phyloP scores from a whole-genome alignment of 2,888 invertebrate genomes.

The Mesodorylaimus sp. region DNA sequence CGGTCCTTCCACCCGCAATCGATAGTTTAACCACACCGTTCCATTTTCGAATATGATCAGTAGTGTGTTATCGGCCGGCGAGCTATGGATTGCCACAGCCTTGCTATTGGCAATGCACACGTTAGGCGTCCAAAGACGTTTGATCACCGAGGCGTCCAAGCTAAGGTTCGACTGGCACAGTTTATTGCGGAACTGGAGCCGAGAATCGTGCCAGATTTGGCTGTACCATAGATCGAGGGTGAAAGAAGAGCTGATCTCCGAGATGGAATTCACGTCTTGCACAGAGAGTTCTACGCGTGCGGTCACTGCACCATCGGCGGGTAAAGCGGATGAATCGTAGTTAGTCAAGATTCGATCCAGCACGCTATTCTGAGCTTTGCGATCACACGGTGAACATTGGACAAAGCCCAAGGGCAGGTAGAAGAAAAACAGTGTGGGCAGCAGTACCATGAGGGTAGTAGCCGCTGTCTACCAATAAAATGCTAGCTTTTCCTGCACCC shows the following conservation, averaged over 20 bases:
- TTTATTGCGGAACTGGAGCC: slow-evolving; percentile 15
- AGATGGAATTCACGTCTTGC: not conserved
- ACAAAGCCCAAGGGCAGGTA: no score
- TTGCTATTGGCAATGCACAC: slow-evolving; percentile 27
- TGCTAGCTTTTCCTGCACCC: no score
- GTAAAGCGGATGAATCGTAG: slow-evolving; percentile 4
- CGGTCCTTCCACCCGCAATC: slow-evolving; percentile 2
- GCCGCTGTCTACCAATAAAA: no score
- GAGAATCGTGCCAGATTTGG: slow-evolving; percentile 8
- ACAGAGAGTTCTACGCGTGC: not conserved
- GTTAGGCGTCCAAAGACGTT: slow-evolving; percentile 26
- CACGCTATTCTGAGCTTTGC: not conserved
- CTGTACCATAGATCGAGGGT: not conserved
- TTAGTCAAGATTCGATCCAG: not conserved
- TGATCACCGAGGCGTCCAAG: slow-evolving; percentile 24
- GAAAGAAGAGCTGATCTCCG: slow-evolving; percentile 1
- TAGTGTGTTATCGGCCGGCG: slow-evolving; percentile 1
- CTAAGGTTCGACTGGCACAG: slow-evolving; percentile 26
- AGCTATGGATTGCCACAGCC: slow-evolving; percentile 17
- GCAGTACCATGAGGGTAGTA: no score
- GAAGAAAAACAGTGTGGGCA: no score
- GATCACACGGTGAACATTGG: no score
- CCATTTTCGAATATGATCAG: slow-evolving; percentile 1
- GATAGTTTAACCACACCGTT: slow-evolving; percentile 4
- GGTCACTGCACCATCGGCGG: not conserved